Base-by-base conservation (phyloP, 2,888 invertebrate species). In the Cylloceria caligata region DNA sequence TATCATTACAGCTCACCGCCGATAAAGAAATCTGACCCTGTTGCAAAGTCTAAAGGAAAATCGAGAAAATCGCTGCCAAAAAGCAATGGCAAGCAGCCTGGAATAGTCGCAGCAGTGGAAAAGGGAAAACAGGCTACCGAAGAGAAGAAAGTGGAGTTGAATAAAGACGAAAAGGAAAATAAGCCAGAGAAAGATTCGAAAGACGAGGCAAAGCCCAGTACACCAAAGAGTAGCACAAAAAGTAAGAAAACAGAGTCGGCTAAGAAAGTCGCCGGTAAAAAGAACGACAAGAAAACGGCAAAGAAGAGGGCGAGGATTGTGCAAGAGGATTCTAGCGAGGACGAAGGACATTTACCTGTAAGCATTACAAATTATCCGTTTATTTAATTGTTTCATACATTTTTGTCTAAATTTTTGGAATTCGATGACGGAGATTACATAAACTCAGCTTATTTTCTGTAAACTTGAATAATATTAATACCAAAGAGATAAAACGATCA, bases 241-340 rank as follows among this genome's bases (percentile, higher is more conserved):
- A 55, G 87, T 83, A 85, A 72, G 24, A 69, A 83, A 80, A 13
- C 71, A 30, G 71, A 78, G 49, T 36, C 79, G 30, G 21, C 65
- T 3, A 86, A 82, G 7, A 87, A 85, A 76, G 62, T 81, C 16
- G 19, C 34, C 19, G 36, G 36, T 11, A 80, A 79, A 45, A 83
- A 75, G 16, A 76, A 67, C 24, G 47, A 7, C 21, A 73, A 84
- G 64, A 57, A 86, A 85, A 11, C 9, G 1, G 65, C 36, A 1
- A 90, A 87, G 57, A 90, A 90, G 76, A 80, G 89, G 65, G 65
- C 82, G 1, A 87, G 88, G 62, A 88, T 90, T 57, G 83, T 89
- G 55, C 74, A 80, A 6, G 82, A 87, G 57, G 89, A 91, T 73
- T 93, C 93, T 0, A 93, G 92, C 68, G 93, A 92, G 9, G 92